A percentile compares a stretch with the other conserved stretches of the same genome.
Conservation (phyloP, 2,888 invertebrate genomes). For the Ectemnius lituratus region DNA sequence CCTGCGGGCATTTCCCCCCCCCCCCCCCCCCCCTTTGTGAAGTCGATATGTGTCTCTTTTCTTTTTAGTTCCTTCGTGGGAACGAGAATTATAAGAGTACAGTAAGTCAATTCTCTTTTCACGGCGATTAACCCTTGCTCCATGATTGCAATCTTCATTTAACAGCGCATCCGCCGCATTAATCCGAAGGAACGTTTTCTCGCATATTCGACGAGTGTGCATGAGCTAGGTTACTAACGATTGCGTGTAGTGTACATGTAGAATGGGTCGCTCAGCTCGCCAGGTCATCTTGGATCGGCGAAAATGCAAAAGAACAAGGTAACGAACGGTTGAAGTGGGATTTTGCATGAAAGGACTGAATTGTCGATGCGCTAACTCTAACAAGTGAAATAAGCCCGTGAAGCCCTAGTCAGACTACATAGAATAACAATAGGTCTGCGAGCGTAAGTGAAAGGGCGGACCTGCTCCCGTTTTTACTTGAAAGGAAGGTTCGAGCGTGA, state of each 20-base stretch:
- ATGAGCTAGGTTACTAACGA: conserved; percentile 19
- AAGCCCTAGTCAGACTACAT: too few relatives aligned
- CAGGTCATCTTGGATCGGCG: conserved; percentile 18
- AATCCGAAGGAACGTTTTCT: too few relatives aligned
- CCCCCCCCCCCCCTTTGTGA: neutral
- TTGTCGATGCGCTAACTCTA: neutral
- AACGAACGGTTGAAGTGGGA: conserved; percentile 30
- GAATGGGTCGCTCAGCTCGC: neutral
- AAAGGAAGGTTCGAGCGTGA: too few relatives aligned
- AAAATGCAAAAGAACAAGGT: conserved; percentile 18
- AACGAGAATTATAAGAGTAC: neutral
- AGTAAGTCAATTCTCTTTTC: neutral
- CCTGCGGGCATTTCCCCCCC: neutral
- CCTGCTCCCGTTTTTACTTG: too few relatives aligned
- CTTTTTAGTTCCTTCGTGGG: neutral
- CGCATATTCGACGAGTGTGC: conserved; percentile 28
- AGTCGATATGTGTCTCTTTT: neutral
- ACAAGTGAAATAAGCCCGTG: too few relatives aligned
- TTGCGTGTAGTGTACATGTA: conserved; percentile 23
- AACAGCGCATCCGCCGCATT: too few relatives aligned
- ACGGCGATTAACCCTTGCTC: neutral
- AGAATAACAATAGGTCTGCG: too few relatives aligned
- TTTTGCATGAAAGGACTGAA: conserved; percentile 45
- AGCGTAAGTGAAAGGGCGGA: too few relatives aligned
- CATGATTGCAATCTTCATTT: too few relatives aligned